Evolutionary conservation across 2,888 invertebrate species (phyloP).

Genomic region (Pandemis cinnamomeana): DNA sequence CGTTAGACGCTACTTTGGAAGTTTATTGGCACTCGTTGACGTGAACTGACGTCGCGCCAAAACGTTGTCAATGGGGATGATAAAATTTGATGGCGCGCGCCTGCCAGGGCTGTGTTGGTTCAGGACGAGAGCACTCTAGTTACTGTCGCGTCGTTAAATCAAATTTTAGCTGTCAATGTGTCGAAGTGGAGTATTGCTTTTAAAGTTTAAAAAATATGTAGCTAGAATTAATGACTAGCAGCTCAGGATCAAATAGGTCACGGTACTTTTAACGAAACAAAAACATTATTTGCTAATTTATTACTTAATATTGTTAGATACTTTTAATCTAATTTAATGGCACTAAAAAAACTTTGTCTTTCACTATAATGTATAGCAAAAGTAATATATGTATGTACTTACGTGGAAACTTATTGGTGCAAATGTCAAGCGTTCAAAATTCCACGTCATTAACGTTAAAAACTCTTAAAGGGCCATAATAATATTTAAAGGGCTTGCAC

Average conservation of each 20-base stretch:
- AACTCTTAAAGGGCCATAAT: neutral
- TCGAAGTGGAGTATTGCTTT: slow-evolving; percentile 5
- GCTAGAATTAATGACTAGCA: too few species aligned
- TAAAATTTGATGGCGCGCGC: slow-evolving; percentile 75
- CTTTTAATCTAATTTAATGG: too few species aligned
- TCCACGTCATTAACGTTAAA: neutral
- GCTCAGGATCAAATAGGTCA: too few species aligned
- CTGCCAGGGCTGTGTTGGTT: slow-evolving; percentile 53
- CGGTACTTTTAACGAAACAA: too few species aligned
- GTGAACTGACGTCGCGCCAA: slow-evolving; percentile 67
- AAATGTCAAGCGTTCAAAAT: neutral
- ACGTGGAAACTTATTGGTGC: too few species aligned
- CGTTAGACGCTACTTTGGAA: slow-evolving; percentile 47
- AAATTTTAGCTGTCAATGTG: slow-evolving; percentile 54
- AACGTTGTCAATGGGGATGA: slow-evolving; percentile 74
- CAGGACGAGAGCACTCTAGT: slow-evolving; percentile 58
- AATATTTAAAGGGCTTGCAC: slow-evolving; percentile 23
- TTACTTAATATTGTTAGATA: too few species aligned
- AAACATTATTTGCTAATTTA: too few species aligned
- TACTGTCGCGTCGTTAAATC: slow-evolving; percentile 62
- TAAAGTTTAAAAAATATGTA: neutral
- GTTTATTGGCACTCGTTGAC: slow-evolving; percentile 57
- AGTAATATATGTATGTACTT: too few species aligned
- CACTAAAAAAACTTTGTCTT: too few species aligned
- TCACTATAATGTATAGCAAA: too few species aligned